A percentile compares a stretch with the other conserved stretches of the same genome.
phyloP scores from a whole-genome alignment of 2,797 vertebrate species.

The Takifugu ocellatus region DNA sequence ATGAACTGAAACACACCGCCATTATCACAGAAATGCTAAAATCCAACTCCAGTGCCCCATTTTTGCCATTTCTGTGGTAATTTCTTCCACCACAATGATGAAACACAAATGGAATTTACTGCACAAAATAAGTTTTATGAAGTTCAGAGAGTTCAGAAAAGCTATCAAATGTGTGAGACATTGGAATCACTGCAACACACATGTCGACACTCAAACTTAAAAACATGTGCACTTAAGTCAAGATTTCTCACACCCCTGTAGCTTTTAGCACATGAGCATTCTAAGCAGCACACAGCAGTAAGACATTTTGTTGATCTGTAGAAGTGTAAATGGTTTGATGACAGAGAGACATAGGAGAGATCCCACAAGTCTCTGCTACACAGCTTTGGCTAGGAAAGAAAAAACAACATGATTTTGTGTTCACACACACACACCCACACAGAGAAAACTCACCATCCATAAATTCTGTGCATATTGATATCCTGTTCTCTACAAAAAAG shows the following conservation, averaged over 20 bases:
- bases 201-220: constrained; percentile 27
- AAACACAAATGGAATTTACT: constrained; percentile 1
- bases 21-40: too few relatives aligned
- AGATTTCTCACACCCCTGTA: constrained; percentile 68
- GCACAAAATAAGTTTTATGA: constrained; percentile 35
- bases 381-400: constrained; percentile 17
- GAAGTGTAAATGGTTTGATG: constrained; percentile 72
- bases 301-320: constrained; percentile 54
- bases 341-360: constrained; percentile 27
- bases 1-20: too few relatives aligned
- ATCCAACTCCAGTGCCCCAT: neutral
- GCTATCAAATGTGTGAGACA: constrained; percentile 63
- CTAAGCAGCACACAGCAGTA: constrained; percentile 50
- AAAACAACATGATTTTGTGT: constrained; percentile 3
- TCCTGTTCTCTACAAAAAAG: constrained; percentile 98
- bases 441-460: constrained; percentile 92
- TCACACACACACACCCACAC: neutral
- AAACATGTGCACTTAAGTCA: constrained; percentile 60
- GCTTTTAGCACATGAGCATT: constrained; percentile 71
- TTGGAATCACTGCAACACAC: constrained; percentile 59
- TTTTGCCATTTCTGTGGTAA: neutral
- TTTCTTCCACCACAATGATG: constrained; percentile 7
- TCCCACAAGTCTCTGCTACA: constrained; percentile 28
- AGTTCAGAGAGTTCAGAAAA: constrained; percentile 33
- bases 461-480: constrained; percentile 98